Evolutionary conservation across 2,888 invertebrate genomes (phyloP).

Genomic region (Nudaria mundana): DNA sequence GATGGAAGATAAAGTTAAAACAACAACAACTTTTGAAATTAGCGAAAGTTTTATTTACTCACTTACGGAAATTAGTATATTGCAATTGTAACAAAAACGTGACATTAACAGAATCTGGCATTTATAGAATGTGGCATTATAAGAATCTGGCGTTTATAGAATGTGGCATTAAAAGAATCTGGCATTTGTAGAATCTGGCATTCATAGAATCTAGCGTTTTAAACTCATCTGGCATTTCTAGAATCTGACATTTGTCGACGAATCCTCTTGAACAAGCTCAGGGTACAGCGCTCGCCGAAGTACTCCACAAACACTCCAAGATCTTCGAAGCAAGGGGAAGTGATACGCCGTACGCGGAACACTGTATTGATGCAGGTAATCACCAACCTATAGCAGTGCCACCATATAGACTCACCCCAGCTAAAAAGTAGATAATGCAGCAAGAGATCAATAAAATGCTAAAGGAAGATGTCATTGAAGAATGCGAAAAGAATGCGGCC

Average conservation of each 20-base stretch:
- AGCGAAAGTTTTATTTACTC: too few species aligned
- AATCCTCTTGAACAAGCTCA: neutral
- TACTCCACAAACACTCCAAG: neutral
- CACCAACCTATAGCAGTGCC: constrained; percentile 7
- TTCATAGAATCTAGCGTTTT: too few species aligned
- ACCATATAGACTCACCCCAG: constrained; percentile 6
- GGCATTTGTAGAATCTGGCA: too few species aligned
- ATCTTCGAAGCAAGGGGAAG: constrained; percentile 5
- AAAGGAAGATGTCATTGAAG: neutral
- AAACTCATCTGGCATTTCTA: too few species aligned
- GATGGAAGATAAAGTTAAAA: too few species aligned
- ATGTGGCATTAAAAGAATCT: too few species aligned
- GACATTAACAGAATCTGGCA: too few species aligned
- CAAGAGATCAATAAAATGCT: neutral
- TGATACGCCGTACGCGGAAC: constrained; percentile 4
- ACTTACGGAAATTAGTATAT: too few species aligned
- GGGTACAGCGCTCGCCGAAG: neutral
- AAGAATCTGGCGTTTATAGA: too few species aligned
- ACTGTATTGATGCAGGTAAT: constrained; percentile 8
- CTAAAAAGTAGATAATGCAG: constrained; percentile 4
- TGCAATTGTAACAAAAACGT: too few species aligned
- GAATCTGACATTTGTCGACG: neutral
- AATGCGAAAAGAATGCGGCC: constrained; percentile 16
- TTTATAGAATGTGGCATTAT: too few species aligned
- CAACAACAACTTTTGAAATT: too few species aligned